These are phyloP conservation scores for Catocala nupta DNA, from an alignment of 2,888 invertebrate genomes.

Conservation along the genomic window DNA sequence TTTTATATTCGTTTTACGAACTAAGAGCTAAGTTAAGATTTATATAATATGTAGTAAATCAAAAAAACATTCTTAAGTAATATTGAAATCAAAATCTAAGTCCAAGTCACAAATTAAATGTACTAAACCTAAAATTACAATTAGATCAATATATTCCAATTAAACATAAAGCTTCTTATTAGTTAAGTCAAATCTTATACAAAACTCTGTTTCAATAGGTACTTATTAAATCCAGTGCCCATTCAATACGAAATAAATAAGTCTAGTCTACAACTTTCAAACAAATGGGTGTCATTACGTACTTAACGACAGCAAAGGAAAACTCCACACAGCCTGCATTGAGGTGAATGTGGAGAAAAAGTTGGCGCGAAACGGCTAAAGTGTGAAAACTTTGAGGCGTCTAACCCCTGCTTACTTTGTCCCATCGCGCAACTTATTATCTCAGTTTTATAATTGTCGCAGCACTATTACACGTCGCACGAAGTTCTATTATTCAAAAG, in stretches of 20 bases:
- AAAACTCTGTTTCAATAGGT: not conserved
- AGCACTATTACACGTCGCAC: slow-evolving; percentile 20
- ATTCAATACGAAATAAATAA: slow-evolving; percentile 25
- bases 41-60: too few species aligned
- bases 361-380: slow-evolving; percentile 39
- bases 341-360: slow-evolving; percentile 61
- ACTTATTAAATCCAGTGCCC: not conserved
- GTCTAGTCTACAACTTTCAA: slow-evolving; percentile 52
- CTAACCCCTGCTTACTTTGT: slow-evolving; percentile 17
- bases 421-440: slow-evolving; percentile 26
- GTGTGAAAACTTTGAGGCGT: slow-evolving; percentile 53
- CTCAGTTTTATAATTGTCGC: slow-evolving; percentile 20
- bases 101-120: too few species aligned
- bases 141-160: too few species aligned
- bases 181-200: not conserved
- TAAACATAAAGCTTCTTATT: too few species aligned
- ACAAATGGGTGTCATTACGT: slow-evolving; percentile 57
- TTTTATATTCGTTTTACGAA: slow-evolving; percentile 3
- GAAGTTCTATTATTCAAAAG: slow-evolving; percentile 40
- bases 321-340: slow-evolving; percentile 56
- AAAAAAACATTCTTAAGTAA: too few species aligned
- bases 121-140: too few species aligned
- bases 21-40: too few species aligned
- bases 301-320: slow-evolving; percentile 61
- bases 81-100: too few species aligned